Percentiles rank a stretch among this genome's conserved stretches.
phyloP scores from a whole-genome alignment of 2,888 invertebrate genomes.

The Euclidia mi region DNA sequence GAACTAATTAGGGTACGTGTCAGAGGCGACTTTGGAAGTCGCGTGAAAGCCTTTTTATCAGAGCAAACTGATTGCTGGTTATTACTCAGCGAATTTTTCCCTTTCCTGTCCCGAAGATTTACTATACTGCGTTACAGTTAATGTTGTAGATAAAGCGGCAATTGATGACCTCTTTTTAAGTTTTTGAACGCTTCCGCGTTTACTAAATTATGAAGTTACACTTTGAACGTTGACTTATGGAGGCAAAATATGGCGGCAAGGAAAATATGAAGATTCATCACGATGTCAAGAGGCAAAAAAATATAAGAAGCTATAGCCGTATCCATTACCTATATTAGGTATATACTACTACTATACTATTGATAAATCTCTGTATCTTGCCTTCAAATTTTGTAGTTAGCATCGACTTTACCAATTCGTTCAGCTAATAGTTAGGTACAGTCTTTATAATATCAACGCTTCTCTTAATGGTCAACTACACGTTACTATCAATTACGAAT shows the following conservation, averaged over 20 bases:
- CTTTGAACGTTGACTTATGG: conserved; percentile 4
- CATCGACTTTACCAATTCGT: too few species aligned
- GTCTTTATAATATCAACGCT: too few species aligned
- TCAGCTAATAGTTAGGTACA: too few species aligned
- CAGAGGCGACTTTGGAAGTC: conserved; percentile 43
- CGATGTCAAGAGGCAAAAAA: too few species aligned
- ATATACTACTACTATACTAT: too few species aligned
- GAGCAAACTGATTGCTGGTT: conserved; percentile 72
- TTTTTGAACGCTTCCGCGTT: conserved; percentile 17
- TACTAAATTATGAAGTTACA: neutral
- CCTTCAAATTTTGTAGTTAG: too few species aligned
- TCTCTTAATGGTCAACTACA: too few species aligned
- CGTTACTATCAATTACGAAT: too few species aligned
- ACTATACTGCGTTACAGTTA: conserved; percentile 67
- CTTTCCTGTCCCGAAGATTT: conserved; percentile 60
- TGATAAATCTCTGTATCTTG: too few species aligned
- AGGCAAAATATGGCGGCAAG: neutral
- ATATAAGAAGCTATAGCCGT: too few species aligned
- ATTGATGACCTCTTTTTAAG: conserved; percentile 62
- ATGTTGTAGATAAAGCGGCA: conserved; percentile 70
- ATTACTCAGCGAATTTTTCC: conserved; percentile 79
- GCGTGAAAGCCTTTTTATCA: conserved; percentile 67
- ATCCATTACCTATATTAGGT: too few species aligned
- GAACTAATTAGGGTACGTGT: conserved; percentile 56
- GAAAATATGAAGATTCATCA: too few species aligned